A percentile compares a stretch with the other conserved stretches of the same genome.
These are phyloP conservation scores for Euproctis similis DNA, from an alignment of 2,888 invertebrate genomes.

Conservation along the genomic window DNA sequence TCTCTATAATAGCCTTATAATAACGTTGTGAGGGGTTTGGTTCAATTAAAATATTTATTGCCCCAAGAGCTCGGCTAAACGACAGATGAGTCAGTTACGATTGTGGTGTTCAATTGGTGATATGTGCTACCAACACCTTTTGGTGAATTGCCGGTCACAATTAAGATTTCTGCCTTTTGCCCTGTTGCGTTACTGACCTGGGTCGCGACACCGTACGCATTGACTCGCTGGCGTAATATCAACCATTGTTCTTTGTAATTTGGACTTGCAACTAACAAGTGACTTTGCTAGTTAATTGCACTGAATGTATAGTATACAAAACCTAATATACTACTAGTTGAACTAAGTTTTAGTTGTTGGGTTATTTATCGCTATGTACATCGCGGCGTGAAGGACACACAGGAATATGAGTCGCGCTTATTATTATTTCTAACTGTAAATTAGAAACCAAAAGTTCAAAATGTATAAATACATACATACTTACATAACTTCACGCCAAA, in stretches of 20 bases:
- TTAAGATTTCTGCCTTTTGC: constrained; percentile 55
- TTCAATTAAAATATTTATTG: constrained; percentile 11
- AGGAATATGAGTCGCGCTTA: too few species aligned
- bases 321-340: too few species aligned
- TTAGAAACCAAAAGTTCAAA: too few species aligned
- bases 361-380: too few species aligned
- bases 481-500: too few species aligned
- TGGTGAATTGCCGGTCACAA: constrained; percentile 52
- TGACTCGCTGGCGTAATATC: constrained; percentile 50
- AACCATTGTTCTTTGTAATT: constrained; percentile 46
- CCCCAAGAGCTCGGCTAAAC: constrained; percentile 14
- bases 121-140: constrained; percentile 42
- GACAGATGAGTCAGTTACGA: constrained; percentile 23
- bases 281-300: constrained; percentile 43
- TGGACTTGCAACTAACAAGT: constrained; percentile 48
- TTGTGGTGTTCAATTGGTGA: constrained; percentile 29
- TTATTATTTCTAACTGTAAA: too few species aligned
- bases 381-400: too few species aligned
- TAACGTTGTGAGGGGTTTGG: too few species aligned
- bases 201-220: constrained; percentile 56
- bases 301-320: constrained; percentile 38
- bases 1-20: too few species aligned
- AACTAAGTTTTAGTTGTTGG: too few species aligned
- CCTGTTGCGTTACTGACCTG: constrained; percentile 43
- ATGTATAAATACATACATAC: too few species aligned